phyloP scores from a whole-genome alignment of 2,888 invertebrate genomes.

The Apodemia mormo region DNA sequence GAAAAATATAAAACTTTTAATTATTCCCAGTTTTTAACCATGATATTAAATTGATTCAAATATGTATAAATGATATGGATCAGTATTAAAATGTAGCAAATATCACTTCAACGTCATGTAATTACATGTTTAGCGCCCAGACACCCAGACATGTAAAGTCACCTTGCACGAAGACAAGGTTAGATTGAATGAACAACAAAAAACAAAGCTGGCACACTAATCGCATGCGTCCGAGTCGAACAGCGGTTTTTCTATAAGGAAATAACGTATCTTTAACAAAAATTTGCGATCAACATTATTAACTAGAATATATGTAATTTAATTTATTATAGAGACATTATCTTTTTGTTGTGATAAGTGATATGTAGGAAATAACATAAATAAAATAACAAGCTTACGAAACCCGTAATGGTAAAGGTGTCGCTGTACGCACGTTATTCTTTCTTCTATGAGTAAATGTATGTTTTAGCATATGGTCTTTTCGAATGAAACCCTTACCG shows the following conservation, averaged over 20 bases:
- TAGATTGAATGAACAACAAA: slow-evolving; percentile 76
- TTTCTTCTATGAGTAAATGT: slow-evolving; percentile 89
- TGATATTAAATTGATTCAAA: slow-evolving; percentile 21
- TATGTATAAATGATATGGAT: slow-evolving; percentile 74
- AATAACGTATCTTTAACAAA: slow-evolving; percentile 44
- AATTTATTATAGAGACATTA: slow-evolving; percentile 41
- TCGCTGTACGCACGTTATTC: slow-evolving; percentile 55
- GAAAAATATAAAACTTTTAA: neutral
- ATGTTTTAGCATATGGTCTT: slow-evolving; percentile 95
- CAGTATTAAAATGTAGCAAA: slow-evolving; percentile 66
- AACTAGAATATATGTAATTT: slow-evolving; percentile 42
- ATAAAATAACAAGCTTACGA: slow-evolving; percentile 15
- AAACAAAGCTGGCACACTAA: slow-evolving; percentile 59
- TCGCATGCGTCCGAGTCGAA: slow-evolving; percentile 55
- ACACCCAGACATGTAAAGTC: slow-evolving; percentile 77
- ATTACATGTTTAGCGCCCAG: slow-evolving; percentile 76
- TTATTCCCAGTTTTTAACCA: neutral
- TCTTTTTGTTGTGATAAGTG: slow-evolving; percentile 55
- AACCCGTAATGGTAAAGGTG: slow-evolving; percentile 44
- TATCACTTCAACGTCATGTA: slow-evolving; percentile 69
- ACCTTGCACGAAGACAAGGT: slow-evolving; percentile 77
- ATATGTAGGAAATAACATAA: slow-evolving; percentile 18
- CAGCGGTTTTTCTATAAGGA: slow-evolving; percentile 42
- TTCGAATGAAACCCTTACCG: slow-evolving; percentile 93
- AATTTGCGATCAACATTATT: slow-evolving; percentile 42